Evolutionary conservation across 1,140 invertebrate genomes (phyloP).

Genomic region (Ostrea denselamellosa): DNA sequence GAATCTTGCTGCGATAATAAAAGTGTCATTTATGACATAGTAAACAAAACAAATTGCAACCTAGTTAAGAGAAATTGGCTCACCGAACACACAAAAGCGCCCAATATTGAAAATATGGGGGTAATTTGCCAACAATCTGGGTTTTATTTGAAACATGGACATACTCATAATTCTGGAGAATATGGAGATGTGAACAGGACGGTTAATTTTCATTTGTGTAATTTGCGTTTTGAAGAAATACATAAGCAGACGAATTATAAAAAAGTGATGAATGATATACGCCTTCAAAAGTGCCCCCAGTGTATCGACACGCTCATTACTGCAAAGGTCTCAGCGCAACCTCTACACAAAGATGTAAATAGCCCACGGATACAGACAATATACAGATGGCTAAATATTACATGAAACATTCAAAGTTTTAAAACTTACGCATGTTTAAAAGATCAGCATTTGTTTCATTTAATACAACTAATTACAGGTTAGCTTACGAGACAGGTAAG

Average conservation of each 20-base stretch:
- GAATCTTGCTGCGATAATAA: not conserved
- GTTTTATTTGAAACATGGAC: not conserved
- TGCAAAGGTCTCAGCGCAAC: not conserved
- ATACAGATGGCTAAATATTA: not conserved
- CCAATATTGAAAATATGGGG: not conserved
- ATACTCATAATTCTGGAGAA: not conserved
- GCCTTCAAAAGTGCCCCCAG: not conserved
- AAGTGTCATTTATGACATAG: not conserved
- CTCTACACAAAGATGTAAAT: not conserved
- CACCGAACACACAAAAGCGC: not conserved
- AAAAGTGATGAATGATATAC: not conserved
- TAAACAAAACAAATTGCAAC: not conserved
- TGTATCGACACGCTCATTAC: not conserved
- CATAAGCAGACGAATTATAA: not conserved
- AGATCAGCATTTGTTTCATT: not conserved
- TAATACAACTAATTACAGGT: not conserved
- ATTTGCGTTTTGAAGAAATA: too few relatives aligned
- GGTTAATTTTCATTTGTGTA: too few relatives aligned
- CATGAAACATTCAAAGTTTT: not conserved
- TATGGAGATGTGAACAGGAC: not conserved
- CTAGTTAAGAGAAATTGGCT: not conserved
- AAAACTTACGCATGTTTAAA: not conserved
- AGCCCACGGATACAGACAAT: not conserved
- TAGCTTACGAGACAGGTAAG: not conserved
- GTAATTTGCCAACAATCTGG: not conserved